These are phyloP conservation scores for Sericinus montela DNA, from an alignment of 2,888 invertebrate species.

Conservation along the genomic window DNA sequence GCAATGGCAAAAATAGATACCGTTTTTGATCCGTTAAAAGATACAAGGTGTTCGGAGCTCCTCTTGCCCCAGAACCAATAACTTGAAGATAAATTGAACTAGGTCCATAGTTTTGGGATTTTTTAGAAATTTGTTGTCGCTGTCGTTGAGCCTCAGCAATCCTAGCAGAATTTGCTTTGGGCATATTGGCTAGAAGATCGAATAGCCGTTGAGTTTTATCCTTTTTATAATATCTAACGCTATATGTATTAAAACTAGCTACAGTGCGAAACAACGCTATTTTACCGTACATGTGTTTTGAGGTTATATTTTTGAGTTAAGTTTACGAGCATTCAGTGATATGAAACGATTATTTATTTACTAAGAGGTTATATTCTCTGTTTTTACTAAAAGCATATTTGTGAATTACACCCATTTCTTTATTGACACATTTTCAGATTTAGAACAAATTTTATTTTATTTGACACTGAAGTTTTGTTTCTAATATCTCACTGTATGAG, in stretches of 20 bases:
- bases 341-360: slow-evolving; percentile 22
- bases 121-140: slow-evolving; percentile 57
- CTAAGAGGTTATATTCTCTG: too few species aligned
- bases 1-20: slow-evolving; percentile 45
- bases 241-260: slow-evolving; percentile 44
- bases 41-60: slow-evolving; percentile 86
- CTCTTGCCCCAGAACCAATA: slow-evolving; percentile 88
- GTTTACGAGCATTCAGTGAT: slow-evolving; percentile 54
- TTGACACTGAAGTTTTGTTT: too few species aligned
- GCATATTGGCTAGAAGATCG: slow-evolving; percentile 72
- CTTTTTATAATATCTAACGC: slow-evolving; percentile 40
- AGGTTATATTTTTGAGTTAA: slow-evolving; percentile 55
- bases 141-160: slow-evolving; percentile 78
- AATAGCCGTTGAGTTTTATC: slow-evolving; percentile 63
- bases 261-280: slow-evolving; percentile 49
- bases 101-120: slow-evolving; percentile 76
- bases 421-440: slow-evolving; percentile 58
- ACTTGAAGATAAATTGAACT: slow-evolving; percentile 87
- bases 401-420: slow-evolving; percentile 10
- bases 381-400: slow-evolving; percentile 13
- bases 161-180: slow-evolving; percentile 54
- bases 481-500: too few species aligned
- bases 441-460: slow-evolving; percentile 36
- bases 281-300: slow-evolving; percentile 74
- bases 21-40: slow-evolving; percentile 89